Percentiles rank a stretch among this genome's conserved stretches.
Evolutionary conservation across 1,140 invertebrate genomes (phyloP).

Genomic region (Trachelipus rathkii): DNA sequence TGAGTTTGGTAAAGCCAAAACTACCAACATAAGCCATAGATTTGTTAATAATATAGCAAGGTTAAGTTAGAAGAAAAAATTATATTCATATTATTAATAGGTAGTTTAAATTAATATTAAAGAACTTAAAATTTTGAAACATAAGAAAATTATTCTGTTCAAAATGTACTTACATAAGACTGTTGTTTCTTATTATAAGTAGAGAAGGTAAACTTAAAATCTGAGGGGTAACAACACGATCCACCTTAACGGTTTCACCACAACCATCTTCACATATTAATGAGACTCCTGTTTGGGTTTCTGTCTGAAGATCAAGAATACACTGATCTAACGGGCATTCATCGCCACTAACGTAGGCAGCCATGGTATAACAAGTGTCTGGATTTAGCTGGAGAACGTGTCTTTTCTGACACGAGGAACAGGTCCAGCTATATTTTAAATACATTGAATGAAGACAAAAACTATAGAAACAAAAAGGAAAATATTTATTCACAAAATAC

Average conservation of each 20-base stretch:
- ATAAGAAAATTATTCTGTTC: background rate
- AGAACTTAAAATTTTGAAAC: background rate
- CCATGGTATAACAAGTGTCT: constrained; percentile 42
- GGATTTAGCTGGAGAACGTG: constrained; percentile 40
- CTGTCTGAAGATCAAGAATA: constrained; percentile 42
- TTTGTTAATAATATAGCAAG: no score
- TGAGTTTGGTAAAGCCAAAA: no score
- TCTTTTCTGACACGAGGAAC: constrained; percentile 36
- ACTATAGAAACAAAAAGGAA: background rate
- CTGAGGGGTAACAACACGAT: constrained; percentile 42
- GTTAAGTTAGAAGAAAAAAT: no score
- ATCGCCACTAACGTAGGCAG: constrained; percentile 42
- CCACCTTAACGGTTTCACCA: constrained; percentile 40
- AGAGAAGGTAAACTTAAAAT: constrained; percentile 36
- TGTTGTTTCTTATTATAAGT: constrained; percentile 44
- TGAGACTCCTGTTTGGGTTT: constrained; percentile 44
- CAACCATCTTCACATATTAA: constrained; percentile 35
- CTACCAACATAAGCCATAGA: no score
- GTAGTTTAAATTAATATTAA: no score
- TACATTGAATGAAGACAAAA: background rate
- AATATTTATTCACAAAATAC: background rate
- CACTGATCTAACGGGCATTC: constrained; percentile 43
- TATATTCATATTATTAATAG: no score
- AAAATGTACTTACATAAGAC: constrained; percentile 35
- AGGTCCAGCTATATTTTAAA: constrained; percentile 30